phyloP scores from a whole-genome alignment of 2,797 vertebrate species.

The Caiman crocodilus region DNA sequence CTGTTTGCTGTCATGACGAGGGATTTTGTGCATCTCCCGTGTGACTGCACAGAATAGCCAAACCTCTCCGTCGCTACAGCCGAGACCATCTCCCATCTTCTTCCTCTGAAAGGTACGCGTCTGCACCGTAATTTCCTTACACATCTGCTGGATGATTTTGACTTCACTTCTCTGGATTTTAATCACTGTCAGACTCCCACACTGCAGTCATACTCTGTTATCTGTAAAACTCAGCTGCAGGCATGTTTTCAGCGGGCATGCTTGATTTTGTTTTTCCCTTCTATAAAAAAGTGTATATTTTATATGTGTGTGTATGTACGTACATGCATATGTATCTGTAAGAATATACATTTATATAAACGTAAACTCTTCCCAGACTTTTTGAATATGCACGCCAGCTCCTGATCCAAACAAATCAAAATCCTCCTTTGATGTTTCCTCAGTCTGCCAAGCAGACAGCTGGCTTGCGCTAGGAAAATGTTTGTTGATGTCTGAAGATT shows the following conservation, averaged over 20 bases:
- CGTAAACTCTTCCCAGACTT: neutral
- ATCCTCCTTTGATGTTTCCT: neutral
- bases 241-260: neutral
- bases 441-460: neutral
- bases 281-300: neutral
- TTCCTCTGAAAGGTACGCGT: conserved; percentile 12
- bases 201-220: conserved; percentile 24
- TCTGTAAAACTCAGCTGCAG: conserved; percentile 44
- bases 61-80: neutral
- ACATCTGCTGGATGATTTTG: neutral
- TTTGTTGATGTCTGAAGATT: neutral
- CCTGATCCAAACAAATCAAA: neutral
- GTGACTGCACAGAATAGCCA: too few relatives aligned
- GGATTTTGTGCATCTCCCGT: neutral
- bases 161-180: conserved; percentile 31
- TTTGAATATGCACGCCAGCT: accelerated
- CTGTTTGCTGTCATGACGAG: neutral
- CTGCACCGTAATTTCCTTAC: conserved; percentile 6
- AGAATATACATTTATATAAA: neutral
- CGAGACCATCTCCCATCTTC: neutral
- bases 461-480: neutral
- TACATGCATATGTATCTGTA: accelerated
- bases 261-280: neutral
- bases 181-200: conserved; percentile 30
- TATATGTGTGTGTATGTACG: neutral